Base-by-base conservation (phyloP, 2,113 vertebrate species). In the Colinus virginianus region DNA sequence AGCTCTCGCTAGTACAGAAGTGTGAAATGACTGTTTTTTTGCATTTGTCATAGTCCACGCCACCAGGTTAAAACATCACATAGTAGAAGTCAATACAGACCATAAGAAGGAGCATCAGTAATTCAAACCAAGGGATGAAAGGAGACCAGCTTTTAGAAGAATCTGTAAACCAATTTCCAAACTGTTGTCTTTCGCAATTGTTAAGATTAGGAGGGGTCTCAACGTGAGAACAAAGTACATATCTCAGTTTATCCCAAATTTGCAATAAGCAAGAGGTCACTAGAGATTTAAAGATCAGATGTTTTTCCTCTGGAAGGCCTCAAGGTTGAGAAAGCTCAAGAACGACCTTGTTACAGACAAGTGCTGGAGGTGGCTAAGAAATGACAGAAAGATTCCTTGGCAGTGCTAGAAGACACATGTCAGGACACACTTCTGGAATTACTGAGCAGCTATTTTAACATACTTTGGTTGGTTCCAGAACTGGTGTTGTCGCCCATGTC, bases 291-390 rank as follows among this genome's bases (percentile, higher is more conserved):
- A 55, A 79, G 63, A 62, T 76, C 18, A 53, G 86, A 42, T 58
- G 18, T 5, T 90, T 51, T 38, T 69, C 53, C 51, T 17, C 17
- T 53, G 55, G 42, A 16, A 61, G 18, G 7, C 15, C 34, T 6
- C 26, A 22, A 34, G 55, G 61, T 75, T 75, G 71, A 56, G 76
- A 32, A 42, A 30, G 26, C 8, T 26, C 40, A 14, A 11, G 46
- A 79, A 45, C 74, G 55, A 56, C 49, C 56, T 30, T 36, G 22
- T 9, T 42, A 66, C 64, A 74, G 87, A 34, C 83, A 30, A 94
- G 53, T 9, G 56, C 86, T 85, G 88, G 80, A 42, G 43, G 68
- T 81, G 77, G 59, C 69, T 81, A 36, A 76, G 94, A 79, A 83
- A 16, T 40, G 84, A 86, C 84, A 95, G 84, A 40, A 78, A 34